These are phyloP conservation scores for Epinephelus fuscoguttatus DNA, from an alignment of 2,113 vertebrate species.

Conservation along the genomic window DNA sequence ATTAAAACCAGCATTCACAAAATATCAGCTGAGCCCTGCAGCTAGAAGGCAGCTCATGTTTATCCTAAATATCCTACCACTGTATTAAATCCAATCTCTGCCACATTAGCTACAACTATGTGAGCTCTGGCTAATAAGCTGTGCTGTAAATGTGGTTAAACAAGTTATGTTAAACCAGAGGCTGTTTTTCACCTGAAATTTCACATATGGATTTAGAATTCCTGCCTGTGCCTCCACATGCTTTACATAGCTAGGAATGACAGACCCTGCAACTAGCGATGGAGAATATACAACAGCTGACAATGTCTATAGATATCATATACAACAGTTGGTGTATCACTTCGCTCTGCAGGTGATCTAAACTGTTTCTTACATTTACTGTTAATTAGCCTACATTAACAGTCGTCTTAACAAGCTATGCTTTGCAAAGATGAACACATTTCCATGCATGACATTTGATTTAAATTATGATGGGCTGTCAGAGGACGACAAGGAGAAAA, in stretches of 20 bases:
- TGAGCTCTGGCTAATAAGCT: background rate
- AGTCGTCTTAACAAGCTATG: too few species aligned
- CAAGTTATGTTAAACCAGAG: background rate
- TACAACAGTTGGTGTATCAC: too few species aligned
- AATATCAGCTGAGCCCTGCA: constrained; percentile 7
- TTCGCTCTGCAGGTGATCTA: too few species aligned
- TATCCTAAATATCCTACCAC: background rate
- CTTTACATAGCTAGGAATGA: background rate
- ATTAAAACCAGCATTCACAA: constrained; percentile 1
- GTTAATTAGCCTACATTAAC: too few species aligned
- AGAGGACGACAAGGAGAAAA: too few species aligned
- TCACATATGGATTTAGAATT: constrained; percentile 1
- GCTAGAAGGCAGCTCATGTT: background rate
- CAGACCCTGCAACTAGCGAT: background rate
- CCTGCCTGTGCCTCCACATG: background rate
- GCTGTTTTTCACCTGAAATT: background rate
- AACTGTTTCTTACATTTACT: too few species aligned
- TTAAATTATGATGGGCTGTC: too few species aligned
- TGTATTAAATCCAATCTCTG: background rate
- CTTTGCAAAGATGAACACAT: too few species aligned
- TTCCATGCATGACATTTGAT: too few species aligned
- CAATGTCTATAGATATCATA: too few species aligned
- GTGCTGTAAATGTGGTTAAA: background rate
- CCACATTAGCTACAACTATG: background rate
- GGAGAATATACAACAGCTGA: background rate